phyloP scores from a whole-genome alignment of 2,797 vertebrate species.

The Hyperoplus lanceolatus region DNA sequence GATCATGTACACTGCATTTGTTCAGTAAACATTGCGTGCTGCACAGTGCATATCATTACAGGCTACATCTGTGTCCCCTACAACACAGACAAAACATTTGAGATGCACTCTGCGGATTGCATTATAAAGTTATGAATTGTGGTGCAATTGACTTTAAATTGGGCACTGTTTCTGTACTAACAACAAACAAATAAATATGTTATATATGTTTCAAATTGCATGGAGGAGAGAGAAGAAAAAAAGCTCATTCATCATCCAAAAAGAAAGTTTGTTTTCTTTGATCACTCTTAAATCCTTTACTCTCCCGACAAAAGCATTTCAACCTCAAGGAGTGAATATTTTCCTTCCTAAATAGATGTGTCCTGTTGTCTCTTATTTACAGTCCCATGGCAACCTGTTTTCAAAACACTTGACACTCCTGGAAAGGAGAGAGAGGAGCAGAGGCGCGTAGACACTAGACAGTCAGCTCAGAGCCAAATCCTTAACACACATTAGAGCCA shows the following conservation, averaged over 20 bases:
- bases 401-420: slow-evolving; percentile 54
- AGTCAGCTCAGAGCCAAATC: slow-evolving; percentile 25
- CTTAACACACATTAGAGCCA: neutral
- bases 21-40: slow-evolving; percentile 30
- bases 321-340: slow-evolving; percentile 29
- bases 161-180: too few species aligned
- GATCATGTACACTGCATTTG: slow-evolving; percentile 31
- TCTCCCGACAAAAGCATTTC: neutral
- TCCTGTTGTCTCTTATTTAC: slow-evolving; percentile 55
- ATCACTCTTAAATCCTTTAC: neutral
- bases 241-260: slow-evolving; percentile 26
- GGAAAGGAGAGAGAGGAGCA: slow-evolving; percentile 33
- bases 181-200: too few species aligned
- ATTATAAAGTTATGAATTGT: neutral
- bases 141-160: too few species aligned
- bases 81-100: slow-evolving; percentile 2
- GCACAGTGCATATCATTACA: slow-evolving; percentile 1
- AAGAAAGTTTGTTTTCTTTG: slow-evolving; percentile 25
- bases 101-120: neutral
- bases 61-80: slow-evolving; percentile 6
- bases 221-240: slow-evolving; percentile 15
- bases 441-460: slow-evolving; percentile 28
- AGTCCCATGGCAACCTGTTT: slow-evolving; percentile 58
- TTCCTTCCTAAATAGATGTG: slow-evolving; percentile 25
- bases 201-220: neutral